phyloP scores from a whole-genome alignment of 2,113 vertebrate species.

The Xiphias gladius region DNA sequence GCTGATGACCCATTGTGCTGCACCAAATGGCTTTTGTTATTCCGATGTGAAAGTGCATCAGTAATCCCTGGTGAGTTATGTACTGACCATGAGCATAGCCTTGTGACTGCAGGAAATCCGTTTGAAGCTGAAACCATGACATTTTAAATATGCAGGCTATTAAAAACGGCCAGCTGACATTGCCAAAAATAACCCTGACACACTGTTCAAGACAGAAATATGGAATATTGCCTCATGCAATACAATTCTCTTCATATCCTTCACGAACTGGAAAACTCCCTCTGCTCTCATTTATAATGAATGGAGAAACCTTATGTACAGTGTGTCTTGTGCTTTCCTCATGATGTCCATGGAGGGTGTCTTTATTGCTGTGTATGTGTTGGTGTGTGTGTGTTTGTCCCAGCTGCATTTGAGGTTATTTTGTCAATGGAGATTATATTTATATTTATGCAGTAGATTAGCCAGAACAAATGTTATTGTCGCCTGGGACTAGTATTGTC shows the following conservation, averaged over 20 bases:
- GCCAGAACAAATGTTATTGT: conserved; percentile 9
- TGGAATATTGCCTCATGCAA: conserved; percentile 74
- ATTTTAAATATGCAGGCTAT: conserved; percentile 79
- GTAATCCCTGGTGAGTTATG: conserved; percentile 74
- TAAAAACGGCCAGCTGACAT: conserved; percentile 76
- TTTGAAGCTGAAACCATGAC: conserved; percentile 78
- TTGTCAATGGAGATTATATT: conserved; percentile 28
- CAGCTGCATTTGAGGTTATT: conserved; percentile 23
- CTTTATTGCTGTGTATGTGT: conserved; percentile 49
- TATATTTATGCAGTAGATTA: conserved; percentile 6
- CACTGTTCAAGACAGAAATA: conserved; percentile 68
- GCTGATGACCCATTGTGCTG: conserved; percentile 55
- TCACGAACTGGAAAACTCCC: conserved; percentile 72
- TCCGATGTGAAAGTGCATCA: conserved; percentile 72
- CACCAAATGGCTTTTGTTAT: conserved; percentile 55
- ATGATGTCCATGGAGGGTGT: conserved; percentile 49
- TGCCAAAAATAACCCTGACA: conserved; percentile 77
- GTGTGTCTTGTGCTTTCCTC: conserved; percentile 43
- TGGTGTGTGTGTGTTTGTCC: conserved; percentile 27
- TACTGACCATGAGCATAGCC: conserved; percentile 78
- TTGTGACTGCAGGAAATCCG: conserved; percentile 70
- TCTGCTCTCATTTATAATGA: conserved; percentile 65
- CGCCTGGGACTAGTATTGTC: not conserved
- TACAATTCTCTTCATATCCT: conserved; percentile 76
- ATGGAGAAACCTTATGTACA: conserved; percentile 57